Evolutionary conservation across 1,140 invertebrate species (phyloP), one percentile per base, ranked within the genome.

Genomic region (Pinna nobilis): DNA sequence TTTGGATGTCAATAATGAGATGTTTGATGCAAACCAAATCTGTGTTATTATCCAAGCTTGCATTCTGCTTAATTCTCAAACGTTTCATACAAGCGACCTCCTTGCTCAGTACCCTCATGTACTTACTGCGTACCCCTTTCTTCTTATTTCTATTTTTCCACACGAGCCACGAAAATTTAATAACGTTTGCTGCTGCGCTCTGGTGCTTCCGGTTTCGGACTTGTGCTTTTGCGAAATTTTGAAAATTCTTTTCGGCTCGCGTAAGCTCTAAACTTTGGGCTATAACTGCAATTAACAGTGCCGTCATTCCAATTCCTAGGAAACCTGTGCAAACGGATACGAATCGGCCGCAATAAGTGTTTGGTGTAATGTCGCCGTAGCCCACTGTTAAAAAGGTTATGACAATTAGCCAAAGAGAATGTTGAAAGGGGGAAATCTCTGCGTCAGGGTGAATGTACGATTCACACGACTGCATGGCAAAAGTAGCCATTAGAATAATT

Each of bases 381-480:
- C 55, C 55, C 3, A 59, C 37, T 20, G 55, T 59, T 1, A 59
- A 20, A 25, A 59, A 59, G 3, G 55, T 59, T 2, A 59, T 59
- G 15, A 59, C 37, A 3, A 59, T 33, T 33, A 59, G 37, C 55
- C 55, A 59, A 3, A 59, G 55, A 20, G 55, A 59, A 20, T 59
- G 33, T 4, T 35, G 55, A 18, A 59, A 59, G 5, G 55, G 37
- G 1, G 28, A n/a, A 30, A 59, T 59, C 23, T 59, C 55, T 6
- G 55, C 33, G 3, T 33, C 55, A 0, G 55, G 55, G 5, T 35
- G 37, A 2, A 33, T 59, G 11, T 59, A 59, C 1, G 55, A 59
- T 20, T 59, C 55, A 33, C 55, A 59, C 9, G 55, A 35, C 55
- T 59, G 55, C 55, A 59, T 59, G 9, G 55, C 55, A 18, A 20